Evolutionary conservation across 2,797 vertebrate genomes (phyloP).

Genomic region (Mareca strepera): DNA sequence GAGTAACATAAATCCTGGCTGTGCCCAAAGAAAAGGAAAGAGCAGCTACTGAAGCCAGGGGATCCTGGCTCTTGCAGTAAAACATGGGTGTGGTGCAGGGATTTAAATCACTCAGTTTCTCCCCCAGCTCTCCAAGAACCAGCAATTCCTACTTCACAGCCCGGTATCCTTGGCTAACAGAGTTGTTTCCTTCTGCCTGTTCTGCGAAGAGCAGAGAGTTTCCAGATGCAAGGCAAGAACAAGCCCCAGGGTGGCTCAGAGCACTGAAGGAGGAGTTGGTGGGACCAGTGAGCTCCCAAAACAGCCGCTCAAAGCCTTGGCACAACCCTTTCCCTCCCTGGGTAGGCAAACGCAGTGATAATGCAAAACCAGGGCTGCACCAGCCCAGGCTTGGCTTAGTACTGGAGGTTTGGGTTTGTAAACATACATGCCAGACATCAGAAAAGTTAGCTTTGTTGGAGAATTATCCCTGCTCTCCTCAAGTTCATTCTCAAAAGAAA

Average conservation of each 20-base stretch:
- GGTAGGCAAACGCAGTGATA: not conserved
- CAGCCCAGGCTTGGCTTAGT: not conserved
- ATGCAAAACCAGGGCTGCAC: not conserved
- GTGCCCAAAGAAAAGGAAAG: not conserved
- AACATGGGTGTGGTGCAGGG: not conserved
- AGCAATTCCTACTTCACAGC: not conserved
- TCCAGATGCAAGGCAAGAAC: not conserved
- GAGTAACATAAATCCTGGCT: not conserved
- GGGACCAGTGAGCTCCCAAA: not conserved
- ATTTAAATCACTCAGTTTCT: not conserved
- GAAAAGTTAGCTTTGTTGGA: not conserved
- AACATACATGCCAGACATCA: not conserved
- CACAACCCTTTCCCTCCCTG: not conserved
- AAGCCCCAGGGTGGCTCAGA: not conserved
- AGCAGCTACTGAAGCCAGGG: not conserved
- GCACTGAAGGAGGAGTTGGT: not conserved
- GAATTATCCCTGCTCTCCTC: not conserved
- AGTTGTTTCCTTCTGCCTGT: not conserved
- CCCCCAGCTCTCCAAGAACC: not conserved
- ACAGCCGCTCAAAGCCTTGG: not conserved
- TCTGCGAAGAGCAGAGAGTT: not conserved
- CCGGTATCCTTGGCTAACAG: not conserved
- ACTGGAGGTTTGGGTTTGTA: not conserved
- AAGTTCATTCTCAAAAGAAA: not conserved
- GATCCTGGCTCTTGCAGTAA: not conserved